Evolutionary conservation across 2,888 invertebrate species (phyloP), one percentile per base, ranked within the genome.

Genomic region (Amiota communis): DNA sequence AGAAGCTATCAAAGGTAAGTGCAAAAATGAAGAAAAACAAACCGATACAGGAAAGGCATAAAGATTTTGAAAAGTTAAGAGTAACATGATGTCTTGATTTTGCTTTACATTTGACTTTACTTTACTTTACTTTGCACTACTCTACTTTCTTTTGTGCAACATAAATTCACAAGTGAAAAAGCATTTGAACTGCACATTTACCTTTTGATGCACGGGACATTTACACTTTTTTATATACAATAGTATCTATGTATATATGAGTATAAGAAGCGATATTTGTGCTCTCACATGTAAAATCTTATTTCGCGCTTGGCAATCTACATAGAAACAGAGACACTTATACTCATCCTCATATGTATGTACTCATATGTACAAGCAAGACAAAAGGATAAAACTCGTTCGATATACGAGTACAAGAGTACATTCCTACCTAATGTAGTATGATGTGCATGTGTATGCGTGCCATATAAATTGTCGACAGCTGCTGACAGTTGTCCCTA

Each of bases 1-100:
- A 95, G 87, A 94, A 95, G 89, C 90, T 95, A 80, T 91, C 92
- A 81, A 94, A 94, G 91, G 94, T 94, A 88, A 88, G 90, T 83
- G 70, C 9, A 59, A 59, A 63, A 59, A 59, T 11, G 20, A 1
- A 53, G 53, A 4, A 53, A 53, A 53, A 3, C 8, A 53, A n/a
- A 53, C 53, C 13, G 6, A 53, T 3, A 53, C 53, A 4, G 11
- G 15, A n/a, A 51, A 13, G 4, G 15, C 53, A 53, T 53, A 53
- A n/a, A 15, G 13, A 10, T 53, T 36, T 36, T 36, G 4, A 36
- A 36, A 36, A 36, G 6, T 6, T 6, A 36, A 6, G 36, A 36
- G 36, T 36, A 36, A 36, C 2, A 36, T 36, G 36, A 36, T 36
- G 2, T 36, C 4, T 36, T 36, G 36, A 2, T 36, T 36, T 23